Percentiles rank a stretch among this genome's conserved stretches.
phyloP scores from a whole-genome alignment of 2,888 invertebrate genomes.

The Fragum sueziense region DNA sequence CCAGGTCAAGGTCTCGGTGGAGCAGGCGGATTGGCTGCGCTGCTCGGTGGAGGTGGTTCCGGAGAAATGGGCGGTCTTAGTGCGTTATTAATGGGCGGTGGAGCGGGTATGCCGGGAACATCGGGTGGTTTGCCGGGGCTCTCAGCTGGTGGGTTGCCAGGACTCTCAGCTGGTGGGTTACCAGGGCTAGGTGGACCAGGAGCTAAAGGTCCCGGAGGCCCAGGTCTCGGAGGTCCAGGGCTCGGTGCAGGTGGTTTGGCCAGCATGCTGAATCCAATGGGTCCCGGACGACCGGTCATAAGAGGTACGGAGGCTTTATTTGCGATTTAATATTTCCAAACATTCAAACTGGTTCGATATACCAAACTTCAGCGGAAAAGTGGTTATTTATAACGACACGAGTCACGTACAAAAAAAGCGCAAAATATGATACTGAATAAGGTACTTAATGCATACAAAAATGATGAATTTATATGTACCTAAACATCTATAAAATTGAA shows the following conservation, averaged over 20 bases:
- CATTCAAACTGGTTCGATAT: too few species aligned
- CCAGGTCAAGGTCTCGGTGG: background rate
- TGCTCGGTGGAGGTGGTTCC: constrained; percentile 1
- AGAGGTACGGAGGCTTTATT: too few species aligned
- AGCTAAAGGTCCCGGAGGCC: background rate
- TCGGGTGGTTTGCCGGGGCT: background rate
- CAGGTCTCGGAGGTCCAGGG: background rate
- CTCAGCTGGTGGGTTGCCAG: background rate
- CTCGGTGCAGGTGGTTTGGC: constrained; percentile 12
- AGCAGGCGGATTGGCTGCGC: background rate
- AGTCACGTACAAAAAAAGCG: too few species aligned
- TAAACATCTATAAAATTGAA: too few species aligned
- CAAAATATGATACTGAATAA: too few species aligned
- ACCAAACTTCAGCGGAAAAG: too few species aligned
- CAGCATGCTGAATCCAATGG: constrained; percentile 50
- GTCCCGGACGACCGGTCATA: constrained; percentile 38
- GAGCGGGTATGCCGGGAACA: background rate
- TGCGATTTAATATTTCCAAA: too few species aligned
- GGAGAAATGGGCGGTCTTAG: background rate
- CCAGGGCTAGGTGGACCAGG: background rate
- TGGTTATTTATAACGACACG: too few species aligned
- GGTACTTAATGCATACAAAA: too few species aligned
- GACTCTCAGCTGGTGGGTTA: background rate
- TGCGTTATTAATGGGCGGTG: background rate
- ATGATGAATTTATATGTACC: too few species aligned